Base-by-base conservation (phyloP, 1,140 invertebrate species). In the Oncopodura yosiiana region DNA sequence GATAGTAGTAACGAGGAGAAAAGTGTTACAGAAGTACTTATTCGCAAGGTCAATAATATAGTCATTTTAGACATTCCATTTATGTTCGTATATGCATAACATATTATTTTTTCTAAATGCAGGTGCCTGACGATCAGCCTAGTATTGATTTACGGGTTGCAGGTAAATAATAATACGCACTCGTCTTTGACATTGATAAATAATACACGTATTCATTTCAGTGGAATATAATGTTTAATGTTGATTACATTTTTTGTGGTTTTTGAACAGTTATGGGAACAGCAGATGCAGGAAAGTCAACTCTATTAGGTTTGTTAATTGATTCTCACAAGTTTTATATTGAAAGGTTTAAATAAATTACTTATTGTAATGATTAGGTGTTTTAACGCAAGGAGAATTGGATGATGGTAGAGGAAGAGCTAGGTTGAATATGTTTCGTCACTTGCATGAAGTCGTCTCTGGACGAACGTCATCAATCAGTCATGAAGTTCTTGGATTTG, bases 401-500 rank as follows among this genome's bases (percentile, higher is more conserved):
- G 94, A 98, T 69, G 97, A 98, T 74, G 94, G 95, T 0, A 72
- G 89, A 58, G 95, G 95, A 14, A 81, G 86, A 66, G 91, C 94
- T 0, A 77, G 95, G 32, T 72, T 98, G 0, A 98, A 97, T 72
- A 86, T 97, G 78, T 92, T 98, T 69, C 73, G 94, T 11, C 94
- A 98, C 70, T 74, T 94, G 58, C 95, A 99, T 72, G 95, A 99
- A 72, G 89, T 98, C 62, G 87, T 90, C 70, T 87, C 88, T 30
- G 95, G 95, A 9, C 77, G 92, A 58, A 99, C 95, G 0, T 94
- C 90, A 1, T 94, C 91, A 12, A 93, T 98, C 57, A 93, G 88
- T 56, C 88, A 95, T 68, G 94, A 98, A 74, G 91, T 96, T 56
- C 78, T 99, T 16, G 94, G 94, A 4, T 98, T 98, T 69, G 86